Conservation (phyloP, 37 sponge, comb jelly and placozoan species). For the Petrosia ficiformis region DNA sequence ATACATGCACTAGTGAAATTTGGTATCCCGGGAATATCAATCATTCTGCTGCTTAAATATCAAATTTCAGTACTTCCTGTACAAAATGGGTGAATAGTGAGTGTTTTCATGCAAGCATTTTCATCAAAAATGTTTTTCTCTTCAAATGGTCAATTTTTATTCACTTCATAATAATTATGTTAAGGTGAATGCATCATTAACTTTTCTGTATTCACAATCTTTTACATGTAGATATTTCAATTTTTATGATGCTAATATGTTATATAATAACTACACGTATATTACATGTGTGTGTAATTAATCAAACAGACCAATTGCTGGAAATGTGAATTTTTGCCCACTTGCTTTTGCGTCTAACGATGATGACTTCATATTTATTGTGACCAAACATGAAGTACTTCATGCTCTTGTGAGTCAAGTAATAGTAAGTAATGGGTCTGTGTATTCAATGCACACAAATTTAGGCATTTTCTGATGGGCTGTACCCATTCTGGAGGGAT, state of each 20-base stretch:
- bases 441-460: background rate
- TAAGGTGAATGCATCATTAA: background rate
- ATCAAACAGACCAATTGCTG: slow-evolving; percentile 84
- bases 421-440: background rate
- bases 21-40: too few species aligned
- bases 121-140: background rate
- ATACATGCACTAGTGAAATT: too few species aligned
- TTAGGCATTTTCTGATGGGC: background rate
- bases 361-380: slow-evolving; percentile 20
- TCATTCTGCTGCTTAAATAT: too few species aligned
- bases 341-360: background rate
- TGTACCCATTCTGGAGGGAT: slow-evolving; percentile 82
- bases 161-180: background rate
- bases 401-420: slow-evolving; percentile 69
- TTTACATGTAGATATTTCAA: background rate
- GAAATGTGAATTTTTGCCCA: slow-evolving; percentile 82
- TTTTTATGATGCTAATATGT: background rate
- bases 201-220: slow-evolving; percentile 6
- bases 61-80: too few species aligned
- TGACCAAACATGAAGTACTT: slow-evolving; percentile 76
- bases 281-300: too few species aligned
- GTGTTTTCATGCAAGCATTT: too few species aligned
- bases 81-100: too few species aligned
- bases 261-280: too few species aligned
- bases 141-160: background rate